A percentile compares a stretch with the other conserved stretches of the same genome.
Evolutionary conservation across 2,888 invertebrate genomes (phyloP).

Genomic region (Metopia argyrocephala): DNA sequence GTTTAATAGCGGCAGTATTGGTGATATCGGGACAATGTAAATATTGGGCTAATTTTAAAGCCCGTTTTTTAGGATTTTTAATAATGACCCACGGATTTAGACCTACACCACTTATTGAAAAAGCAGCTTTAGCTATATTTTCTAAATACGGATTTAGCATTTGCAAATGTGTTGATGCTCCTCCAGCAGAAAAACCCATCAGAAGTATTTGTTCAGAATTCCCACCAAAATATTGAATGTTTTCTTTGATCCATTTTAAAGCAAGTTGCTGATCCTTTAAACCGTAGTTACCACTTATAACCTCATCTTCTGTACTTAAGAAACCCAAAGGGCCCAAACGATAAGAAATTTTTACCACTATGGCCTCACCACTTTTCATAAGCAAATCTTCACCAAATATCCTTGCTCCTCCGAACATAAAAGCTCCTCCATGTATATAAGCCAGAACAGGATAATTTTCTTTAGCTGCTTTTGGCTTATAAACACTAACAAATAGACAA

Average conservation of each 20-base stretch:
- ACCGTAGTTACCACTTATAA: slow-evolving; percentile 79
- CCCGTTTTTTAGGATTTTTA: slow-evolving; percentile 72
- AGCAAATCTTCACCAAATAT: slow-evolving; percentile 79
- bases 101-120: slow-evolving; percentile 79
- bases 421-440: slow-evolving; percentile 80
- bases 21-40: slow-evolving; percentile 71
- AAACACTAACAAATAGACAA: slow-evolving; percentile 84
- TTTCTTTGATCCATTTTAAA: slow-evolving; percentile 78
- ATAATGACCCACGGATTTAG: slow-evolving; percentile 74
- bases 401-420: slow-evolving; percentile 78
- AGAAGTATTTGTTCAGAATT: slow-evolving; percentile 78
- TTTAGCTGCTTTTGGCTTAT: slow-evolving; percentile 79
- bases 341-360: slow-evolving; percentile 79
- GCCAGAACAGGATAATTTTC: slow-evolving; percentile 79
- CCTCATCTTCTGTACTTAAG: slow-evolving; percentile 78
- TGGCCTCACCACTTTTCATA: slow-evolving; percentile 79
- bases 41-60: slow-evolving; percentile 76
- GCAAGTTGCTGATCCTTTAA: slow-evolving; percentile 80
- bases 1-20: slow-evolving; percentile 66
- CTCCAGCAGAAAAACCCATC: slow-evolving; percentile 80
- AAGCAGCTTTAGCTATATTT: slow-evolving; percentile 78
- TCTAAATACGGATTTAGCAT: slow-evolving; percentile 78
- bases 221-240: slow-evolving; percentile 79
- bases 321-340: slow-evolving; percentile 78
- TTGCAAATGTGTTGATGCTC: slow-evolving; percentile 79